phyloP scores from a whole-genome alignment of 2,113 vertebrate species.

The Furnarius figulus region DNA sequence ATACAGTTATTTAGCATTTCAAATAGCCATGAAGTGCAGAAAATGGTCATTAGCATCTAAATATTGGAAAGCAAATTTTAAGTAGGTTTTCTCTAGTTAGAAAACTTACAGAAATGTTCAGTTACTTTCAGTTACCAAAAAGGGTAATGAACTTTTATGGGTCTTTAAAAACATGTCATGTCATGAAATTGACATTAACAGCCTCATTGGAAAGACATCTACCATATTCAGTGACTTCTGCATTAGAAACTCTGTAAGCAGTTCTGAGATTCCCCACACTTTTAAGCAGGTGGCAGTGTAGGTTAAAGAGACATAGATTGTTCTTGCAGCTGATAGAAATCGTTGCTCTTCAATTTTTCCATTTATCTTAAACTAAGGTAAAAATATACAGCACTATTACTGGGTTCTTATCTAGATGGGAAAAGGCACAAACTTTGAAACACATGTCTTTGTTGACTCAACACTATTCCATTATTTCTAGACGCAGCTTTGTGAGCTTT shows the following conservation, averaged over 20 bases:
- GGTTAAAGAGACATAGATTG: slow-evolving; percentile 51
- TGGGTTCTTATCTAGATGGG: background rate
- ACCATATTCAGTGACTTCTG: background rate
- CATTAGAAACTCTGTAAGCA: background rate
- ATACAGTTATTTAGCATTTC: background rate
- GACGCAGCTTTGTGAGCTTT: background rate
- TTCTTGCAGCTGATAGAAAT: slow-evolving; percentile 13
- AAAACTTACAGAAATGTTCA: background rate
- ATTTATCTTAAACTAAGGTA: background rate
- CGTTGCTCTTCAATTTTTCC: background rate
- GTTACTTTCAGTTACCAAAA: background rate
- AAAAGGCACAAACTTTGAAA: background rate
- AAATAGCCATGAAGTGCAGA: background rate
- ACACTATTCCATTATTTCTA: background rate
- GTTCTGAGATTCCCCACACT: slow-evolving; percentile 51
- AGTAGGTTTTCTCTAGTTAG: background rate
- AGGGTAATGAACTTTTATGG: background rate
- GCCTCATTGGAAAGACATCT: background rate
- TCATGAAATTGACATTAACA: background rate
- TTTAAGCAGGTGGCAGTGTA: slow-evolving; percentile 67
- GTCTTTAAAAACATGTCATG: background rate
- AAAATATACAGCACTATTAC: background rate
- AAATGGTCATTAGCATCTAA: background rate
- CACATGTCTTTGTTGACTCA: background rate
- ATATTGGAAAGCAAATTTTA: background rate